A percentile compares a stretch with the other conserved stretches of the same genome.
phyloP scores from a whole-genome alignment of 2,888 invertebrate genomes.

The Micoletzkya japonica region DNA sequence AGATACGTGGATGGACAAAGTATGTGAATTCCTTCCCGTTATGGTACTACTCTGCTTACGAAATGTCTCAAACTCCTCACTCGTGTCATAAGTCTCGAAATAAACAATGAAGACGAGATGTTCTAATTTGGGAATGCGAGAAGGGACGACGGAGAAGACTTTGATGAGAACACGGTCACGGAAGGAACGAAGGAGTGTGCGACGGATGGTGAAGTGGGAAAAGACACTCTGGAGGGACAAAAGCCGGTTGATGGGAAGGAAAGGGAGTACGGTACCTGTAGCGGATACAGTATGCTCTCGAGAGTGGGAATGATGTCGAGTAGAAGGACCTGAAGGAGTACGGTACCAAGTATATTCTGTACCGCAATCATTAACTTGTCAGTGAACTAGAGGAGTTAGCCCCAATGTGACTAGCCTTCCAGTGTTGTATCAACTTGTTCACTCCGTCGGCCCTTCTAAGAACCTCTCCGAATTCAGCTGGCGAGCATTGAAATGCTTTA shows the following conservation, averaged over 20 bases:
- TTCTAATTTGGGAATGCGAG: conserved; percentile 24
- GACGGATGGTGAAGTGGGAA: conserved; percentile 14
- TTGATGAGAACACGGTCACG: conserved; percentile 23
- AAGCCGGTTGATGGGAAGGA: neutral
- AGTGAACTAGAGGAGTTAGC: neutral
- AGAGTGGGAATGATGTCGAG: conserved; percentile 15
- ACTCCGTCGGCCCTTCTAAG: conserved; percentile 17
- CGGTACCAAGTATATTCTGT: neutral
- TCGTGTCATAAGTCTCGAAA: conserved; percentile 19
- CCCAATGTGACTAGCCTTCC: no score
- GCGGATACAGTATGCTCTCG: conserved; percentile 25
- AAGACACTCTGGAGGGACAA: neutral
- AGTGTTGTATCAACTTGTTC: conserved; percentile 3
- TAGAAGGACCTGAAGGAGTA: conserved; percentile 3
- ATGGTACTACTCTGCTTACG: no score
- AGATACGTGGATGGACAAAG: no score
- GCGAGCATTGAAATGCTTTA: conserved; percentile 17
- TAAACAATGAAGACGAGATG: conserved; percentile 18
- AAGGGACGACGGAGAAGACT: conserved; percentile 2
- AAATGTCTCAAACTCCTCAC: conserved; percentile 4
- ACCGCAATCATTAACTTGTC: neutral
- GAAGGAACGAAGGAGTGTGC: conserved; percentile 24
- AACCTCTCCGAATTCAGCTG: conserved; percentile 1
- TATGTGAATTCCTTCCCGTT: no score
- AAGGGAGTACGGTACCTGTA: conserved; percentile 8